Base-by-base conservation (phyloP, 2,113 vertebrate genomes). In the Pluvialis apricaria region DNA sequence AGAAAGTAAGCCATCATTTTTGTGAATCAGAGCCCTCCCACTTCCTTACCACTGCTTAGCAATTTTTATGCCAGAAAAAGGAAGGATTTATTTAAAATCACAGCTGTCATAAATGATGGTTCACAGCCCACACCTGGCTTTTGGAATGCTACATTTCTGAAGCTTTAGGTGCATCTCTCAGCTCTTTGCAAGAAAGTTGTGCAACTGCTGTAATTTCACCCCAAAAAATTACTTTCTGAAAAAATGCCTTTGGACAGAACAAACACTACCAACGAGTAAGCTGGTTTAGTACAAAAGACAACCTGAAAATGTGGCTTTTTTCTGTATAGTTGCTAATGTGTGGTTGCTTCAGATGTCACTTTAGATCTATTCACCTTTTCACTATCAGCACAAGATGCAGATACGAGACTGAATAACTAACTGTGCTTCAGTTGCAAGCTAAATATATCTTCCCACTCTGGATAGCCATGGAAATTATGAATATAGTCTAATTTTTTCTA, bases 21-120 rank as follows among this genome's bases (percentile, higher is more conserved):
- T 97, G 79, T 96, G 94, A 97, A 96, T 94, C 93, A 93, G 92
- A 95, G 61, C 58, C 88, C 93, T 97, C 95, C 94, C 90, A 96
- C 96, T 94, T 94, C 82, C 85, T 94, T 86, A 90, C 77, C 93
- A 82, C 85, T 88, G 95, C 96, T 95, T 94, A 90, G 93, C 96
- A 93, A 82, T 96, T 96, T 95, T 89, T 94, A 71, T 82, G 44
- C 86, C 77, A 90, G 86, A 92, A 97, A 94, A 95, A 93, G 94
- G 89, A 96, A 97, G 85, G 86, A 90, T 97, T 96, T 94, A 91
- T 97, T 97, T 92, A 86, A 97, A 93, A 96, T 93, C 94, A 88
- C 88, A 96, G 61, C 88, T 95, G 95, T 79, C 88, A 90, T 95
- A 88, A 94, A 78, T 88, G 71, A 97, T 93, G 62, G 90, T 95